Evolutionary conservation across 1,140 invertebrate species (phyloP), one percentile per base, ranked within the genome.

Genomic region (Archegozetes longisetosus): DNA sequence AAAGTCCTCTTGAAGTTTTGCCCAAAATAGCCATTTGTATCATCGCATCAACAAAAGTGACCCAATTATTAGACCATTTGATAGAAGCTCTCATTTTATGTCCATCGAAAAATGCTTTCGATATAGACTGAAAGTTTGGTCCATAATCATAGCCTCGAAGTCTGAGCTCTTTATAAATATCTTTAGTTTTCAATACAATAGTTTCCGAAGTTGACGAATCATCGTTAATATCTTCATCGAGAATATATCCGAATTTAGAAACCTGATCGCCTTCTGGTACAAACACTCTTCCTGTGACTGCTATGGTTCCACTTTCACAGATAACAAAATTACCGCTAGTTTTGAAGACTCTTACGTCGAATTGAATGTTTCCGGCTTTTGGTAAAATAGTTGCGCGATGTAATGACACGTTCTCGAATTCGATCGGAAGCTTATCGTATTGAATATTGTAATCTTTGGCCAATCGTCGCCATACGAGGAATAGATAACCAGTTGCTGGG

Each of bases 401-500:
- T 68, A 97, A 90, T 56, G 83, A 80, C 0, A 96, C 78, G 70
- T 95, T 80, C 70, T 93, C 85, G 65, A 97, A 77, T 2, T 88
- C 74, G 0, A 98, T 82, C 1, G 64, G 55, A 22, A 62, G 76
- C 64, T 89, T 82, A 67, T 89, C 82, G 62, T 77, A 83, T 59
- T 86, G 82, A 24, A 77, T 75, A 22, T 84, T 82, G 51, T 79
- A 75, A 55, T 90, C 71, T 72, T 89, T 92, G 1, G 90, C 90
- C 61, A 91, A 81, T 0, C 87, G 85, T 71, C 84, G 84, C 93
- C 93, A 97, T 0, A 85, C 90, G 2, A 96, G 71, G 1, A 84
- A 80, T 74, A 97, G 76, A 68, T 96, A 95, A 17, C 91, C 92
- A 28, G 92, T 95, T 50, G 91, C 92, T 13, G 93, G 93, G 75